Conservation (phyloP, 2,797 vertebrate genomes). For the Sebastes melanostomus region DNA sequence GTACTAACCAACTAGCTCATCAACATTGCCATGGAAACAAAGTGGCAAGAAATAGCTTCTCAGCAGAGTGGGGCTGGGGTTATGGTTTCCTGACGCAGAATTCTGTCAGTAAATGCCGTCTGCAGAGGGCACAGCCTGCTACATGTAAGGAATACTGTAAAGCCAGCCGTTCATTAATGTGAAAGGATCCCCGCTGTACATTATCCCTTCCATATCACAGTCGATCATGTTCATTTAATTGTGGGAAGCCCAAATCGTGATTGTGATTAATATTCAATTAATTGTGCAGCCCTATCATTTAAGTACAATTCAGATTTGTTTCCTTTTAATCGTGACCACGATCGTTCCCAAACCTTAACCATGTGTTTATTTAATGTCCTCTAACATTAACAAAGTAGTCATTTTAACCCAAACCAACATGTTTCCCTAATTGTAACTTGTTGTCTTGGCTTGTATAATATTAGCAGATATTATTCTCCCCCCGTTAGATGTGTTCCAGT, state of each 20-base stretch:
- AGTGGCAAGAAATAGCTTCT: conserved; percentile 57
- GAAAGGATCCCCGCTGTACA: no score
- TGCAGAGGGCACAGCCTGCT: not conserved
- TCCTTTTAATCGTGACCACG: not conserved
- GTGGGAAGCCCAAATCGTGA: no score
- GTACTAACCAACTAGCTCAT: conserved; percentile 41
- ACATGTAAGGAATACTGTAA: not conserved
- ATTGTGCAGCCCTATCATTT: not conserved
- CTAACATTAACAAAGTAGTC: not conserved
- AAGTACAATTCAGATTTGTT: not conserved
- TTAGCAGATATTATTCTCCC: not conserved
- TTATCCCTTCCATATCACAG: no score
- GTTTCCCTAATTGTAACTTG: not conserved
- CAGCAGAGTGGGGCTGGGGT: conserved; percentile 11
- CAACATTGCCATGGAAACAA: conserved; percentile 70
- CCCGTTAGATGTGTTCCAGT: not conserved
- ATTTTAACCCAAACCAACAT: not conserved
- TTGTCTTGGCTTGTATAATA: not conserved
- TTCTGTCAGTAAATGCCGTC: conserved; percentile 1
- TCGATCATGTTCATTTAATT: no score
- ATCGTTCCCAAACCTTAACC: not conserved
- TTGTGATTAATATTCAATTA: no score
- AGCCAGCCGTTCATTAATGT: no score
- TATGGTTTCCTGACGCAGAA: conserved; percentile 15
- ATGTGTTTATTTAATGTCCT: not conserved